Percentiles rank a stretch among this genome's conserved stretches.
phyloP scores from a whole-genome alignment of 92 coral and sea anemone genomes.

The Galaxea fascicularis region DNA sequence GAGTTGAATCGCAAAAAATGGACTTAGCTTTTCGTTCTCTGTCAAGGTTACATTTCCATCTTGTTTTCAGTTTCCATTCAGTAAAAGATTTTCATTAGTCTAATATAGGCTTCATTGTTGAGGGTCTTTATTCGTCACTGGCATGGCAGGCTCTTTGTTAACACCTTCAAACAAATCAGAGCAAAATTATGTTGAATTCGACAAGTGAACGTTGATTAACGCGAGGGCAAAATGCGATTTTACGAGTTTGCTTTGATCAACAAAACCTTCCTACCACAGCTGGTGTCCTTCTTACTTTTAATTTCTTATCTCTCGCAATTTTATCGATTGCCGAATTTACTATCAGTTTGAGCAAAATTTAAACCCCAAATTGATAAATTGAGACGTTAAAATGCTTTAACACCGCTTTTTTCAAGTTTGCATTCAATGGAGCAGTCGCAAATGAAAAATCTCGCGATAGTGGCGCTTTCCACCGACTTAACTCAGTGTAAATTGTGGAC shows the following conservation, averaged over 20 bases:
- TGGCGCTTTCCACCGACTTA: slow-evolving; percentile 31
- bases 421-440: background rate
- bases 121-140: slow-evolving; percentile 66
- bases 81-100: slow-evolving; percentile 90
- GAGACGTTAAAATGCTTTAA: background rate
- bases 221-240: slow-evolving; percentile 43
- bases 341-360: slow-evolving; percentile 12
- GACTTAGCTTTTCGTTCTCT: slow-evolving; percentile 44
- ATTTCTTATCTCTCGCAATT: slow-evolving; percentile 45
- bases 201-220: slow-evolving; percentile 77
- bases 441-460: background rate
- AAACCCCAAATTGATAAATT: slow-evolving; percentile 18
- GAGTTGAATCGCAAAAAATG: slow-evolving; percentile 46
- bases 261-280: slow-evolving; percentile 29
- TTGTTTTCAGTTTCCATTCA: slow-evolving; percentile 74
- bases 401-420: slow-evolving; percentile 16
- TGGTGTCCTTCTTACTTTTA: slow-evolving; percentile 22
- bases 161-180: slow-evolving; percentile 78
- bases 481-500: slow-evolving; percentile 44
- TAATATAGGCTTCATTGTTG: slow-evolving; percentile 86
- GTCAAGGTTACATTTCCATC: slow-evolving; percentile 60
- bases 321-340: slow-evolving; percentile 34
- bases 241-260: slow-evolving; percentile 37
- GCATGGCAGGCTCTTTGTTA: slow-evolving; percentile 85
- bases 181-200: slow-evolving; percentile 63